phyloP scores from a whole-genome alignment of 2,797 vertebrate genomes.

The Lutjanus argentimaculatus region DNA sequence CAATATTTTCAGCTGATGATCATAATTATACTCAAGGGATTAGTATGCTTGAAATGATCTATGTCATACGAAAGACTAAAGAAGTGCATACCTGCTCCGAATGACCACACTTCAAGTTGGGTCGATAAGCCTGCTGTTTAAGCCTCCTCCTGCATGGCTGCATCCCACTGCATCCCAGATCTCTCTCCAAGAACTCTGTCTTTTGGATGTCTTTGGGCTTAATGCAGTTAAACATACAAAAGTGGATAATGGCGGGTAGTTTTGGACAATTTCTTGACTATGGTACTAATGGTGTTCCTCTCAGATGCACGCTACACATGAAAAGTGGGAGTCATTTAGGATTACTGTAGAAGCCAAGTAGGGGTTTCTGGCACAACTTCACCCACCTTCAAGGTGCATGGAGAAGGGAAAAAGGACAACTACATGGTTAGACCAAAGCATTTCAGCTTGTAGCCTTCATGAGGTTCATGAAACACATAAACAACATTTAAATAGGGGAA shows the following conservation, averaged over 20 bases:
- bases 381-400: too few species aligned
- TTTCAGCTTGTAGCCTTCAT: too few species aligned
- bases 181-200: not conserved
- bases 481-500: too few species aligned
- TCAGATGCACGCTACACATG: not conserved
- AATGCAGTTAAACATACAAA: not conserved
- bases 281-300: not conserved
- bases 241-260: not conserved
- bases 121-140: not conserved
- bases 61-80: not conserved
- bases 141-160: not conserved
- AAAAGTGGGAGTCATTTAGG: not conserved
- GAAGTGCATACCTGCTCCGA: not conserved
- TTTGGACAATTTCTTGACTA: not conserved
- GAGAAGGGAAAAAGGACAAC: too few species aligned
- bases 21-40: not conserved
- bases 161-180: not conserved
- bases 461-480: too few species aligned
- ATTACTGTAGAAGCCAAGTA: too few species aligned
- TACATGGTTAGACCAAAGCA: too few species aligned
- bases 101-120: not conserved
- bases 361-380: too few species aligned
- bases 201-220: not conserved
- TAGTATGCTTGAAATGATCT: not conserved
- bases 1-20: not conserved